These are phyloP conservation scores for Fundulus diaphanus DNA, from an alignment of 2,797 vertebrate species.

Conservation along the genomic window DNA sequence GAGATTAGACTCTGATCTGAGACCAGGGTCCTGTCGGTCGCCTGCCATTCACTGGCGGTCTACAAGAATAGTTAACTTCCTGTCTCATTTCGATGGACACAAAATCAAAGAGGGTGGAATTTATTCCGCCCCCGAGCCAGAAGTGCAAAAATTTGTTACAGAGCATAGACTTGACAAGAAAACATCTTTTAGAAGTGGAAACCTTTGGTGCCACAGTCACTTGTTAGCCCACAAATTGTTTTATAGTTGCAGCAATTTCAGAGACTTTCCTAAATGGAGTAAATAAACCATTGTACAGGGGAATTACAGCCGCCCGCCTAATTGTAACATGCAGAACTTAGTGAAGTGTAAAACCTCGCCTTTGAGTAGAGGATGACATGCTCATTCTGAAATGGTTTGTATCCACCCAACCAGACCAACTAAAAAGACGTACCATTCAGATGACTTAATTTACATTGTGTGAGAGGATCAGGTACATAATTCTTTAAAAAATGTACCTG, in stretches of 20 bases:
- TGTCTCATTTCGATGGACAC: slow-evolving; percentile 80
- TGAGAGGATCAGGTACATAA: not conserved
- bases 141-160: slow-evolving; percentile 67
- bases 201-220: slow-evolving; percentile 41
- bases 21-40: slow-evolving; percentile 43
- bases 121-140: slow-evolving; percentile 57
- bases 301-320: slow-evolving; percentile 65
- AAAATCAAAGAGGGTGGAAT: slow-evolving; percentile 85
- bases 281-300: slow-evolving; percentile 66
- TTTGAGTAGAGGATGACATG: slow-evolving; percentile 14
- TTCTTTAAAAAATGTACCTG: no score
- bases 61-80: slow-evolving; percentile 83
- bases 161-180: slow-evolving; percentile 44
- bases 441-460: not conserved
- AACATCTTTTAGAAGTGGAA: slow-evolving; percentile 48
- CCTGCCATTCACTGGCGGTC: slow-evolving; percentile 80
- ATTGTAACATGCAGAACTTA: slow-evolving; percentile 63
- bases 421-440: not conserved
- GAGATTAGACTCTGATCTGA: slow-evolving; percentile 56
- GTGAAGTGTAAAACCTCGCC: slow-evolving; percentile 55
- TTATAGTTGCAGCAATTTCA: slow-evolving; percentile 71
- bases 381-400: not conserved
- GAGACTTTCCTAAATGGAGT: slow-evolving; percentile 61
- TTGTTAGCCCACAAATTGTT: slow-evolving; percentile 68
- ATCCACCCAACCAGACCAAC: not conserved